Base-by-base conservation (phyloP, 1,140 invertebrate species). In the Dolichoris vasculosae region DNA sequence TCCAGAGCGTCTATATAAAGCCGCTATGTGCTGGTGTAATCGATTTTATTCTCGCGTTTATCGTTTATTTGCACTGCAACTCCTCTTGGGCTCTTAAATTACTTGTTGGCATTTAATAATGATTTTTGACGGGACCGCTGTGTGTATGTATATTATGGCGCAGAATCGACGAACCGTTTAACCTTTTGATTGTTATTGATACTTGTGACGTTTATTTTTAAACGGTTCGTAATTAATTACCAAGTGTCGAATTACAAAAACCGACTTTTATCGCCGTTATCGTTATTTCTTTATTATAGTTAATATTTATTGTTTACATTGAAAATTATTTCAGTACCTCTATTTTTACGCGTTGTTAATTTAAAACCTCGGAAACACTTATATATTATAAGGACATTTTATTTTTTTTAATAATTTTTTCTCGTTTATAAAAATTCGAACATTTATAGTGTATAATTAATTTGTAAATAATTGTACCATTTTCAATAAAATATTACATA, bases 41-140 rank as follows among this genome's bases (percentile, higher is more conserved):
- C 84, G 84, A 86, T 86, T 86, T 86, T 86, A 86, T 86, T 86
- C 84, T 86, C 84, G 84, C 84, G 77, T 76, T 85, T 76, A 81
- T 81, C 84, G 64, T 85, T 85, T 85, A 85, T 85, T 85, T 85
- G 77, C 63, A 40, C 79, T 75, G 46, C 67, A 32, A 8, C 48
- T 77, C 32, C 64, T 75, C 79, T 13, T 32, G 59, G 38, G n/a
- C 85, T 83, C 81, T 78, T 77, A 86, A 86, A 86, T 86, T 86
- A 86, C 84, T 85, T 77, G 71, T 86, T 82, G 84, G 80, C 79
- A 48, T 77, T 82, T 86, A 82, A 82, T 82, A 82, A 86, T 82
- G 79, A 81, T 81, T 85, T 85, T 85, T 85, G 67, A 85, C 75
- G 69, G 30, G 51, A 26, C 23, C 46, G 43, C 32, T 30, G 51